phyloP scores from a whole-genome alignment of 2,888 invertebrate species.

The Eledona agricola region DNA sequence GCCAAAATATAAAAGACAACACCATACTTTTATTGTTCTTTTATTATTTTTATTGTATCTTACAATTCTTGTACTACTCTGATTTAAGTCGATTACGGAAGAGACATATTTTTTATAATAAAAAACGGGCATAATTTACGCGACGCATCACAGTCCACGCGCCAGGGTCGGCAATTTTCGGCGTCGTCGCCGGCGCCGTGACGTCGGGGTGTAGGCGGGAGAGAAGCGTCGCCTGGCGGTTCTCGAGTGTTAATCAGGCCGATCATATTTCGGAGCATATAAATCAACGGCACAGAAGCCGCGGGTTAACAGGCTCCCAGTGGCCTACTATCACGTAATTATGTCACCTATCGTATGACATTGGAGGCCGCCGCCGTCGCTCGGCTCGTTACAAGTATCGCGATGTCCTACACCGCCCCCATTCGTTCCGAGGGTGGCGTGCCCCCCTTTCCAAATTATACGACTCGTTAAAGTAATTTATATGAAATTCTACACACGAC shows the following conservation, averaged over 20 bases:
- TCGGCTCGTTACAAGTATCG: conserved; percentile 38
- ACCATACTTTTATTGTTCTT: too few species aligned
- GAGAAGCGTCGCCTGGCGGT: conserved; percentile 28
- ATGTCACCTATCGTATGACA: conserved; percentile 62
- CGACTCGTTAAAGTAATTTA: conserved; percentile 43
- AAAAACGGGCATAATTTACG: too few species aligned
- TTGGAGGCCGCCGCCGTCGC: conserved; percentile 44
- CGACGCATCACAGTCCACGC: too few species aligned
- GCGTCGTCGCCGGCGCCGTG: conserved; percentile 7
- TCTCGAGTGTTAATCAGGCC: conserved; percentile 54
- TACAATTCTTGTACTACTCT: too few species aligned
- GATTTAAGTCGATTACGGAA: too few species aligned
- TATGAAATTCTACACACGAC: conserved; percentile 41
- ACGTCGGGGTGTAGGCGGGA: conserved; percentile 7
- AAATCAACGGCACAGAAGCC: conserved; percentile 60
- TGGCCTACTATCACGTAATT: conserved; percentile 62
- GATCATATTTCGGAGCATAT: conserved; percentile 59
- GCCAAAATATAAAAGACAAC: too few species aligned
- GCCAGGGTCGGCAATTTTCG: background rate
- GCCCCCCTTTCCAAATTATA: conserved; percentile 36
- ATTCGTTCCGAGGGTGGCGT: conserved; percentile 24
- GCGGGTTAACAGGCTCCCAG: conserved; percentile 63
- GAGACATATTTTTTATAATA: too few species aligned
- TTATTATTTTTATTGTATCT: too few species aligned
- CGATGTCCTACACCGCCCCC: conserved; percentile 28